Percentiles rank a stretch among this genome's conserved stretches.
Evolutionary conservation across 2,113 vertebrate species (phyloP).

Genomic region (Motacilla alba): DNA sequence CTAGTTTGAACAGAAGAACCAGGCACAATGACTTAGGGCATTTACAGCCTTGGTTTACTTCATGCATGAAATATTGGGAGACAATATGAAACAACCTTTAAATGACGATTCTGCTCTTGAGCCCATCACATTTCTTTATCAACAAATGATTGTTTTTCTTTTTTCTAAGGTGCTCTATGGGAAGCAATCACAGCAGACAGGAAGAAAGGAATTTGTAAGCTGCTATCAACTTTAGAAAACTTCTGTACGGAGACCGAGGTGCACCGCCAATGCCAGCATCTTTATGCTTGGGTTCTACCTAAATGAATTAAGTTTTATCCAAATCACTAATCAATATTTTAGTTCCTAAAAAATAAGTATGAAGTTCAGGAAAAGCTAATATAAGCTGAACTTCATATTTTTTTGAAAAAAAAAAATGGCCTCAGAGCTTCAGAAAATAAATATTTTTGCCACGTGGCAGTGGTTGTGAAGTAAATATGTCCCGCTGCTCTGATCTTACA

Average conservation of each 20-base stretch:
- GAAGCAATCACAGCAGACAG: neutral
- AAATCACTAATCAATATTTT: neutral
- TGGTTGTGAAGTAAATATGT: conserved; percentile 90
- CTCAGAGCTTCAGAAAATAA: conserved; percentile 83
- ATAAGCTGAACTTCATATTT: conserved; percentile 45
- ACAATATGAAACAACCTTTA: neutral
- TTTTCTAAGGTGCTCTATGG: neutral
- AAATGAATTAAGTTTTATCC: neutral
- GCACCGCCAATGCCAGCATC: neutral
- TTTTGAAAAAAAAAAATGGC: conserved; percentile 59
- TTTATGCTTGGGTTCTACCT: neutral
- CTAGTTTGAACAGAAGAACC: conserved; percentile 41
- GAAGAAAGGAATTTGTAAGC: neutral
- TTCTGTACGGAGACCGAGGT: neutral
- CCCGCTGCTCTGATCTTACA: conserved; percentile 97
- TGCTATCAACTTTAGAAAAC: neutral
- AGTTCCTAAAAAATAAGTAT: conserved; percentile 7
- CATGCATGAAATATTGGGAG: conserved; percentile 48
- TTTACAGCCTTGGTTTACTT: conserved; percentile 21
- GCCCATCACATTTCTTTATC: neutral
- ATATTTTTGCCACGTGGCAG: conserved; percentile 84
- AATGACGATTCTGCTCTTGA: neutral
- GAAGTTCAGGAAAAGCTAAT: conserved; percentile 34
- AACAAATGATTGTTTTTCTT: neutral
- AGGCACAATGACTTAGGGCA: conserved; percentile 2